Evolutionary conservation across 1,140 invertebrate genomes (phyloP).

Genomic region (Macrotrachela quadricornifera): DNA sequence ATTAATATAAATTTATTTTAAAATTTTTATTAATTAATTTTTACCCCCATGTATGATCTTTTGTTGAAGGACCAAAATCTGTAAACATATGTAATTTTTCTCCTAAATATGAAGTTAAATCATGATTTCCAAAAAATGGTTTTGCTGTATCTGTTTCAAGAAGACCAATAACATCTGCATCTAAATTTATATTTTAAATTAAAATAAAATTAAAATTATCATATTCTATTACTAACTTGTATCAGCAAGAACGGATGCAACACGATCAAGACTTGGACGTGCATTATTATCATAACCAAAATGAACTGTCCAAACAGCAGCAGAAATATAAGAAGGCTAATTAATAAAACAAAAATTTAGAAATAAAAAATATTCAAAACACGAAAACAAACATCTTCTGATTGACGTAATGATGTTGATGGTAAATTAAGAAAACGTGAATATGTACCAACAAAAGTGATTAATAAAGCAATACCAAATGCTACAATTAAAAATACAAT

Average conservation of each 20-base stretch:
- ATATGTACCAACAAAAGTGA: conserved; percentile 12
- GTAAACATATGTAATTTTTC: conserved; percentile 27
- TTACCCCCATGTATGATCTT: conserved; percentile 30
- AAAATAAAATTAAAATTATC: background rate
- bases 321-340: conserved; percentile 15
- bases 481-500: too few species aligned
- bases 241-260: conserved; percentile 20
- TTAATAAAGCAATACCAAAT: conserved; percentile 12
- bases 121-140: conserved; percentile 29
- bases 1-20: background rate
- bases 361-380: background rate
- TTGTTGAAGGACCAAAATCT: conserved; percentile 30
- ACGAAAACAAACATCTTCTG: conserved; percentile 7
- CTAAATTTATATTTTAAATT: conserved; percentile 10
- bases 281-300: conserved; percentile 32
- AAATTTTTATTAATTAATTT: background rate
- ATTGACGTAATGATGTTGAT: conserved; percentile 9
- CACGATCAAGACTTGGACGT: conserved; percentile 27
- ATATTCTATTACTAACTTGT: conserved; percentile 14
- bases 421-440: conserved; percentile 14
- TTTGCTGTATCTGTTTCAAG: conserved; percentile 31
- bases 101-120: conserved; percentile 27
- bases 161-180: conserved; percentile 27
- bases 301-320: conserved; percentile 29
- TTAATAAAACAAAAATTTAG: background rate